These are phyloP conservation scores for Corythornis madagascariensis DNA, from an alignment of 2,113 vertebrate species.

Conservation along the genomic window DNA sequence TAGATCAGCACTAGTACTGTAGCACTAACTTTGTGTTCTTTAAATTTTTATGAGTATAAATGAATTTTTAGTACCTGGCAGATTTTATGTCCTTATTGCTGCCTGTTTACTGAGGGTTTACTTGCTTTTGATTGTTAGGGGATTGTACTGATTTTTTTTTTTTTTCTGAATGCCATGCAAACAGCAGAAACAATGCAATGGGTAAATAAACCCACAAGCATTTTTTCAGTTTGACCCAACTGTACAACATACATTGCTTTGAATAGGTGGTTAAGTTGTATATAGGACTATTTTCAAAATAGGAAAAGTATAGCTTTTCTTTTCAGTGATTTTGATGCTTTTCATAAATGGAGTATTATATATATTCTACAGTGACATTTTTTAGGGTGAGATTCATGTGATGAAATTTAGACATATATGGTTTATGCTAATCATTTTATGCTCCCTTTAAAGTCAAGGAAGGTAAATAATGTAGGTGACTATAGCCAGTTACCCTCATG, in stretches of 20 bases:
- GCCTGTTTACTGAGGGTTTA: background rate
- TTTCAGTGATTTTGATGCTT: background rate
- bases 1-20: background rate
- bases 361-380: background rate
- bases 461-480: background rate
- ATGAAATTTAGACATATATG: background rate
- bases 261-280: background rate
- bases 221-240: background rate
- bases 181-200: background rate
- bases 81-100: background rate
- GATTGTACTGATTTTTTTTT: background rate
- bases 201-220: background rate
- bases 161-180: background rate
- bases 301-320: background rate
- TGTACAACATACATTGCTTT: accelerated
- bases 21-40: background rate
- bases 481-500: background rate
- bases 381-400: background rate
- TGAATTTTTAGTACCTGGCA: background rate
- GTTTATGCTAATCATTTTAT: background rate
- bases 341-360: background rate
- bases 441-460: background rate
- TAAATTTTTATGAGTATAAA: background rate
- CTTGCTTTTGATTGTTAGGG: background rate
- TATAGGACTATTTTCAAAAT: background rate